A percentile compares a stretch with the other conserved stretches of the same genome.
These are phyloP conservation scores for Lasioglossum figueresi DNA, from an alignment of 2,888 invertebrate species.

Conservation along the genomic window DNA sequence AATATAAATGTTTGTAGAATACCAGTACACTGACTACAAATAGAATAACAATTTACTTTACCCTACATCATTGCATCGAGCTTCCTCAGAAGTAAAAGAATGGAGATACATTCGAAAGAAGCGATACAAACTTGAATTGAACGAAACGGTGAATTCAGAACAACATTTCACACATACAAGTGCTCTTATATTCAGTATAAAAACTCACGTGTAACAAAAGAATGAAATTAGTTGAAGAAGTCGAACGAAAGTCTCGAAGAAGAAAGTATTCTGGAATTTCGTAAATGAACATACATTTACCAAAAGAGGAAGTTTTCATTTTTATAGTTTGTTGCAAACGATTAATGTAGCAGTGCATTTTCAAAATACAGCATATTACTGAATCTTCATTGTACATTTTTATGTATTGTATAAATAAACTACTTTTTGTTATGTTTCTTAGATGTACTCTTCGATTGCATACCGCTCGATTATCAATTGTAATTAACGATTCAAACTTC, in stretches of 20 bases:
- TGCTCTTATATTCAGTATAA: constrained; percentile 6
- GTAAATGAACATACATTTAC: constrained; percentile 3
- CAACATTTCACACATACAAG: constrained; percentile 10
- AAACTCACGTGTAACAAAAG: background rate
- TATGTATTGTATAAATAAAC: constrained; percentile 40
- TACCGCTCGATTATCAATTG: background rate
- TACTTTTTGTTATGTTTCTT: constrained; percentile 45
- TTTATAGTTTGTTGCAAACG: constrained; percentile 1
- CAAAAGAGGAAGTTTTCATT: background rate
- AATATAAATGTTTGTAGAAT: constrained; percentile 20
- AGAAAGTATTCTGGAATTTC: background rate
- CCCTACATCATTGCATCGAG: constrained; percentile 30
- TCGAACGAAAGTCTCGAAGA: background rate
- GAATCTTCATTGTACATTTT: constrained; percentile 30
- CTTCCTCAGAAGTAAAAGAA: constrained; percentile 24
- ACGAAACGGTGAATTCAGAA: background rate
- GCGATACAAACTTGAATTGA: background rate
- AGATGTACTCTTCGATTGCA: background rate
- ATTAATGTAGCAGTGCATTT: constrained; percentile 25
- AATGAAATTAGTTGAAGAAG: background rate
- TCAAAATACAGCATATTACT: constrained; percentile 7
- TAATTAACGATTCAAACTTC: background rate
- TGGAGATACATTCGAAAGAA: background rate
- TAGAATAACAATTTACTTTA: constrained; percentile 53
- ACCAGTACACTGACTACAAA: constrained; percentile 32